phyloP scores from a whole-genome alignment of 2,888 invertebrate species.

The Mesoligia furuncula region DNA sequence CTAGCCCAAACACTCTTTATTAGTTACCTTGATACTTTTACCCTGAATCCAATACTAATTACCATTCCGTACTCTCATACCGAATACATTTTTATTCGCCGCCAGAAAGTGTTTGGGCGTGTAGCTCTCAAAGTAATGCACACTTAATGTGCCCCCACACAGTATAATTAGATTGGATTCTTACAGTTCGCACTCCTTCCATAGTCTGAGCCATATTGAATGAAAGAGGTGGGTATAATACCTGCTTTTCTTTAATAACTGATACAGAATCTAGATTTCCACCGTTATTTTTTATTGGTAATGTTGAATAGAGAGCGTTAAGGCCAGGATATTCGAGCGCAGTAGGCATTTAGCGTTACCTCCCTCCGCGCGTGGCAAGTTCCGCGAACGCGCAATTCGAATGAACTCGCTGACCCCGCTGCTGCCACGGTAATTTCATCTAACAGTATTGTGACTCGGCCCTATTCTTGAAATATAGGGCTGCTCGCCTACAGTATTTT shows the following conservation, averaged over 20 bases:
- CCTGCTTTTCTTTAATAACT: slow-evolving; percentile 6
- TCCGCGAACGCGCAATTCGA: no score
- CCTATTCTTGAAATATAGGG: no score
- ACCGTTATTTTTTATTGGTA: slow-evolving; percentile 6
- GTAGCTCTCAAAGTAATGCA: slow-evolving; percentile 74
- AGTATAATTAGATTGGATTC: slow-evolving; percentile 46
- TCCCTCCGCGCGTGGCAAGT: no score
- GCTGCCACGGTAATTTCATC: no score
- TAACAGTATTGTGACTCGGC: no score
- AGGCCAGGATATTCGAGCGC: no score
- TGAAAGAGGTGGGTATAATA: background rate
- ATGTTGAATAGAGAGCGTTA: background rate
- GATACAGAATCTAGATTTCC: background rate
- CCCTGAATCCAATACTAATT: slow-evolving; percentile 12
- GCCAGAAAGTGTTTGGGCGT: slow-evolving; percentile 72
- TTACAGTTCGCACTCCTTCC: background rate
- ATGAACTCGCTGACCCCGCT: no score
- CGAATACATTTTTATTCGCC: slow-evolving; percentile 43
- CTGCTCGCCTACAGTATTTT: no score
- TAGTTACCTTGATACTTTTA: background rate
- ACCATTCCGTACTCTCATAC: slow-evolving; percentile 4
- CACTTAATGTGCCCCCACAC: slow-evolving; percentile 70
- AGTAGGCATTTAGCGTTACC: no score
- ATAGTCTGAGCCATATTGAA: slow-evolving; percentile 8
- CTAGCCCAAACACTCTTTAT: background rate